Base-by-base conservation (phyloP, 2,888 invertebrate genomes). In the Cryptus viduatorius region DNA sequence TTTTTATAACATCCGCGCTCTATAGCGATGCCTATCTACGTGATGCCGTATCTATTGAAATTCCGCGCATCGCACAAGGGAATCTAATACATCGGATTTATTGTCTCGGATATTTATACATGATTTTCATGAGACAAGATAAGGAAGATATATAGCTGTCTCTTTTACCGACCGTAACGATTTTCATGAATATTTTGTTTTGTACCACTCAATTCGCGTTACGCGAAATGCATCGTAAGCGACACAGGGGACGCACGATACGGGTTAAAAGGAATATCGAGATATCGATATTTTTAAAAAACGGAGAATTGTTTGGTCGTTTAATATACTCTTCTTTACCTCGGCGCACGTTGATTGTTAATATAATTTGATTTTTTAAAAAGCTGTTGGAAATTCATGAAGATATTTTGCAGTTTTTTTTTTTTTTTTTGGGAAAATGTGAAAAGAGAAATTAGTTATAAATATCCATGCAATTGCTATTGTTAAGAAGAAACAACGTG, bases 31-130 rank as follows among this genome's bases (percentile, higher is more conserved):
- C 64, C 44, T 19, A 48, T 64, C 50, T 42, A n/a, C 4, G 76
- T 53, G 76, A 64, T 65, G 16, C 50, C 19, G 75, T 75, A 46
- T 64, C 29, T 46, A 46, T n/a, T 29, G 46, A 24, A 5, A 24
- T 56, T 56, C 24, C 56, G 59, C 61, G 10, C 64, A 37, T 50
- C 64, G n/a, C 48, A 12, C 48, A 37, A 65, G 48, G 3, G 3
- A 64, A 37, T 61, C 29, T 61, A 37, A 75, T 31, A 16, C 16
- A 75, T 64, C 64, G 75, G 50, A 37, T 37, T 65, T 48, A 65
- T 24, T 48, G 37, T 65, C 42, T 7, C 2, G 3, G 24, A 42
- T 59, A 19, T 72, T 56, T 59, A 72, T 61, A 46, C 61, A 46
- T 46, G n/a, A n/a, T 12, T 37, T 72, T 46, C 29, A 14, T 14